Evolutionary conservation across 2,888 invertebrate species (phyloP).

Genomic region (Helobdella robusta): DNA sequence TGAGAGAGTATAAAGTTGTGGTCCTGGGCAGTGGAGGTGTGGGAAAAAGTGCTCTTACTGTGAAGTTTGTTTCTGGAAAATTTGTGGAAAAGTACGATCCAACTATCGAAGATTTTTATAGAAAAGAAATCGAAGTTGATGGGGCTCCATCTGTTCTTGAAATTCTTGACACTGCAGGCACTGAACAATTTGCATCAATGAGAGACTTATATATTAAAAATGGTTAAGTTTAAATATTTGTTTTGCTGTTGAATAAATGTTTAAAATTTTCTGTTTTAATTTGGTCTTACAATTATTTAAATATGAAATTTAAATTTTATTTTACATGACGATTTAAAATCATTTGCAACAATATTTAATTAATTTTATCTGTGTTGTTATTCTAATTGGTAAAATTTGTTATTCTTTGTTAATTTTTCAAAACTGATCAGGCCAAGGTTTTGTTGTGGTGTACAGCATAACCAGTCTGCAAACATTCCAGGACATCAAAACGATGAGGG

Average conservation of each 20-base stretch:
- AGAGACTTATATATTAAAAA: slow-evolving; percentile 98
- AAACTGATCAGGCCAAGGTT: slow-evolving; percentile 55
- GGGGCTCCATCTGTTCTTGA: slow-evolving; percentile 96
- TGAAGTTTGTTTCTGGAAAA: slow-evolving; percentile 25
- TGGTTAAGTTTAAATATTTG: too few relatives aligned
- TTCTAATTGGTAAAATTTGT: not conserved
- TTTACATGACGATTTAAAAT: not conserved
- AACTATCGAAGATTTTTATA: slow-evolving; percentile 32
- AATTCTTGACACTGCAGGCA: slow-evolving; percentile 95
- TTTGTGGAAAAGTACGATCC: slow-evolving; percentile 32
- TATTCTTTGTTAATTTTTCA: not conserved
- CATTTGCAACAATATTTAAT: not conserved
- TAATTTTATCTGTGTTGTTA: not conserved
- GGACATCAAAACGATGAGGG: slow-evolving; percentile 97
- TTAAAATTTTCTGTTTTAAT: too few relatives aligned
- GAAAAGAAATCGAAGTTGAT: slow-evolving; percentile 54
- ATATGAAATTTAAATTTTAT: too few relatives aligned
- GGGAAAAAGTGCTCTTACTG: slow-evolving; percentile 30
- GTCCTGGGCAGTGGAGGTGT: slow-evolving; percentile 31
- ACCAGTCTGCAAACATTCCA: slow-evolving; percentile 98
- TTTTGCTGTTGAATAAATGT: too few relatives aligned
- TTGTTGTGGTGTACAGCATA: slow-evolving; percentile 72
- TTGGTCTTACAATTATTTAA: too few relatives aligned
- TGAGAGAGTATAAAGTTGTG: slow-evolving; percentile 95
- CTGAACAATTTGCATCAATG: slow-evolving; percentile 99